Conservation (phyloP, 2,888 invertebrate species). For the Eudemis profundana region DNA sequence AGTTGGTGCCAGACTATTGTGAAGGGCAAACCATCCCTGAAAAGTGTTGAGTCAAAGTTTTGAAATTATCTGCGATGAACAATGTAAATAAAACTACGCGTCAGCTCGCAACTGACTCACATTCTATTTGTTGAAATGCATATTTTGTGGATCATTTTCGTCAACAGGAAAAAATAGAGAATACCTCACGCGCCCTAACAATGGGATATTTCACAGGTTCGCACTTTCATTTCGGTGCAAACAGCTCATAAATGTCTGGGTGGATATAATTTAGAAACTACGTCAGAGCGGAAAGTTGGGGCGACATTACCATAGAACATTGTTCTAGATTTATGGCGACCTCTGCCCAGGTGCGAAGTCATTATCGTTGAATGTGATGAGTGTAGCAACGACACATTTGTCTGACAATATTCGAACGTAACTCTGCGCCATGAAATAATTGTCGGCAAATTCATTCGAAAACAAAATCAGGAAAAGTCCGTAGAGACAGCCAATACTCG, state of each 20-base stretch:
- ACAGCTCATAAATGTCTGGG: constrained; percentile 31
- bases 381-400: constrained; percentile 10
- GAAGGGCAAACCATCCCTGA: not conserved
- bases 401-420: not conserved
- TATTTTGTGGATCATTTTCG: not conserved
- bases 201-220: constrained; percentile 10
- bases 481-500: no score
- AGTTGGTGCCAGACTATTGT: not conserved
- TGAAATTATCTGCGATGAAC: no score
- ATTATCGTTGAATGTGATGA: constrained; percentile 12
- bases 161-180: not conserved
- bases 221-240: constrained; percentile 21
- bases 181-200: not conserved
- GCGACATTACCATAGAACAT: constrained; percentile 55
- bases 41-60: no score
- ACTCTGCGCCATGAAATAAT: not conserved
- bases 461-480: no score
- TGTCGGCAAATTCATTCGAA: not conserved
- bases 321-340: constrained; percentile 55
- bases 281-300: constrained; percentile 46
- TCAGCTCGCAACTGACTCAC: no score
- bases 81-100: no score
- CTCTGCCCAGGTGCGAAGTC: constrained; percentile 49
- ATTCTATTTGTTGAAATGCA: no score
- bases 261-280: constrained; percentile 42